Evolutionary conservation across 2,797 vertebrate genomes (phyloP), one percentile per base, ranked within the genome.

Genomic region (Sebastes taczanowskii): DNA sequence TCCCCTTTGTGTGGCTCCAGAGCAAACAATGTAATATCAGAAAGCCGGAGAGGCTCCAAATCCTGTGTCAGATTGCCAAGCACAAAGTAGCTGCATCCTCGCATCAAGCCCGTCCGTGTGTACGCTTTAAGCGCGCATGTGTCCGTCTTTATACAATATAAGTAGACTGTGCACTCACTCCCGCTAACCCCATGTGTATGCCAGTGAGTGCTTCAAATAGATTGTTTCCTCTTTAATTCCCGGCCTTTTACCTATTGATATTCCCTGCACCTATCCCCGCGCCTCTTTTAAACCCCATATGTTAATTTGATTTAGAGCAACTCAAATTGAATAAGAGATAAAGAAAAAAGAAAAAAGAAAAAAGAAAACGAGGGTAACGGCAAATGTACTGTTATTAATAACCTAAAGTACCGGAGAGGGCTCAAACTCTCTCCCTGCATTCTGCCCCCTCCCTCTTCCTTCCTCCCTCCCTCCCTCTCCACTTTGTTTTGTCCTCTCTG

Each of bases 21-120:
- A 93, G 93, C 92, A 94, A 92, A 95, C 94, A 95, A 92, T 95
- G 94, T 95, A 93, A 94, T 94, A 94, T 94, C 89, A 86, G 81
- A 94, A 95, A 95, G 94, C 93, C 80, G 76, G 83, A 80, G 90
- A 94, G 92, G 88, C 94, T 92, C 91, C 87, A 93, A 92, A 94
- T 90, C 87, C 86, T 87, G 86, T 91, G 92, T 94, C 92, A 93
- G 90, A 93, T 92, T 90, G 82, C 83, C 91, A 91, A 94, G 94
- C 92, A 93, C 82, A 92, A 94, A 94, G 91, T 90, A 86, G 90
- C 87, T 90, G 79, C 83, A 55, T 85, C 80, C 85, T 85, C 56
- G 49, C 77, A 71, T 81, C 65, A 34, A 16, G 65, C 34, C 61
- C 1, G 29, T 69, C 65, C 64, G 62, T 77, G 71, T 81, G 74